Conservation (phyloP, 1,140 invertebrate species). For the Lasioglossum albipes region DNA sequence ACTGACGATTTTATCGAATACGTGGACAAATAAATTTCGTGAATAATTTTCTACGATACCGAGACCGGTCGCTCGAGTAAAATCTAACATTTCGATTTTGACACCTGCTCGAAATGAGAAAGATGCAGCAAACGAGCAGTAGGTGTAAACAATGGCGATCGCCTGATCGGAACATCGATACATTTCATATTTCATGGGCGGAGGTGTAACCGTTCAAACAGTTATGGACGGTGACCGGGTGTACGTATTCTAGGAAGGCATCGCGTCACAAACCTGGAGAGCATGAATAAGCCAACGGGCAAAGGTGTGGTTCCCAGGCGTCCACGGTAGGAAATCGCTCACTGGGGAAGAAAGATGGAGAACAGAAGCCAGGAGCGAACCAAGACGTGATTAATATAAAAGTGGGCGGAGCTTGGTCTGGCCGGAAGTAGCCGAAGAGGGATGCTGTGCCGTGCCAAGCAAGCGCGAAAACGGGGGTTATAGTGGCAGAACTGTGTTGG, state of each 20-base stretch:
- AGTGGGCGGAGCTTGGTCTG: conserved; percentile 78
- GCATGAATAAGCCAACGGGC: conserved; percentile 77
- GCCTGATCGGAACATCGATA: too few species aligned
- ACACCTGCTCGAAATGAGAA: too few species aligned
- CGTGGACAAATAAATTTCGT: too few species aligned
- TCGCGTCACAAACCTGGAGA: conserved; percentile 70
- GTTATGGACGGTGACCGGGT: too few species aligned
- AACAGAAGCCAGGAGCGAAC: conserved; percentile 74
- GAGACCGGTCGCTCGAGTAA: too few species aligned
- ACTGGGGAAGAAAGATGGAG: conserved; percentile 75
- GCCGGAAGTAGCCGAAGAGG: conserved; percentile 78
- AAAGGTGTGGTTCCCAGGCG: conserved; percentile 79
- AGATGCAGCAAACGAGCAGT: too few species aligned
- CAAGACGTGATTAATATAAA: conserved; percentile 81
- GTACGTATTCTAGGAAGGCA: conserved; percentile 39
- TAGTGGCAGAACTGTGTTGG: conserved; percentile 64
- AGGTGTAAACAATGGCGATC: too few species aligned
- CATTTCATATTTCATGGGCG: too few species aligned
- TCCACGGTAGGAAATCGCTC: conserved; percentile 76
- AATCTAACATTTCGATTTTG: too few species aligned
- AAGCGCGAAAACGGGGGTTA: conserved; percentile 74
- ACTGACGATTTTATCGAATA: too few species aligned
- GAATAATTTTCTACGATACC: too few species aligned
- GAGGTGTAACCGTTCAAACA: too few species aligned
- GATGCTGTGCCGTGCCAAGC: conserved; percentile 77